Evolutionary conservation across 1,140 invertebrate genomes (phyloP).

Genomic region (Hycleus phaleratus): DNA sequence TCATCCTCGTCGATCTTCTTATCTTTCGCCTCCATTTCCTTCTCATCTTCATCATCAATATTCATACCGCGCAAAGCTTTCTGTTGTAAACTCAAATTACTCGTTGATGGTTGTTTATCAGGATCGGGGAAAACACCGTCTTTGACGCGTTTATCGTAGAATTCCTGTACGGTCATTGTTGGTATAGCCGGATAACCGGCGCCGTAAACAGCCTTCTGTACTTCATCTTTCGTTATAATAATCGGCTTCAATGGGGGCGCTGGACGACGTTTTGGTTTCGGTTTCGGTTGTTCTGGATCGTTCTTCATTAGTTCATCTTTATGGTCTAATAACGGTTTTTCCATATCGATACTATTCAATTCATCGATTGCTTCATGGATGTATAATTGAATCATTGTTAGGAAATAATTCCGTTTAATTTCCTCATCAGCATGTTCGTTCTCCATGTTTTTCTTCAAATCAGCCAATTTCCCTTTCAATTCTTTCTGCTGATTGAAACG

Average conservation of each 20-base stretch:
- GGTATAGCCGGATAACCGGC: slow-evolving; percentile 91
- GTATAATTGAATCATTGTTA: slow-evolving; percentile 69
- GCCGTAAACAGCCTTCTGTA: slow-evolving; percentile 91
- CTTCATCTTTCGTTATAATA: slow-evolving; percentile 81
- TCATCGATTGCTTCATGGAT: slow-evolving; percentile 71
- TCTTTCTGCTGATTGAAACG: slow-evolving; percentile 73
- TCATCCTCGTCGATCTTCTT: slow-evolving; percentile 56
- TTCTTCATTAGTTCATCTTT: slow-evolving; percentile 50
- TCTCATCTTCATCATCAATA: slow-evolving; percentile 46
- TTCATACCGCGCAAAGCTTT: slow-evolving; percentile 37
- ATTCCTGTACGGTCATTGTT: slow-evolving; percentile 87
- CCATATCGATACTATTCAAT: slow-evolving; percentile 60
- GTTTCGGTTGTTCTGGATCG: slow-evolving; percentile 12
- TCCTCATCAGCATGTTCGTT: slow-evolving; percentile 69
- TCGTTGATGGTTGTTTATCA: slow-evolving; percentile 18
- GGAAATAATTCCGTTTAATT: slow-evolving; percentile 72
- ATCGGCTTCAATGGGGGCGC: slow-evolving; percentile 63
- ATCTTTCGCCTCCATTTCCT: slow-evolving; percentile 41
- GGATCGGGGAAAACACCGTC: slow-evolving; percentile 57
- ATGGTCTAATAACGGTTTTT: slow-evolving; percentile 64
- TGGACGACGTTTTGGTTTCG: slow-evolving; percentile 39
- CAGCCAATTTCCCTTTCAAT: slow-evolving; percentile 59
- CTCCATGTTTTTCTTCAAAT: slow-evolving; percentile 54
- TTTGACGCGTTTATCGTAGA: slow-evolving; percentile 81
- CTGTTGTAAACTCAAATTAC: slow-evolving; percentile 35